phyloP scores from a whole-genome alignment of 2,113 vertebrate species.

The Callaeas wilsoni region DNA sequence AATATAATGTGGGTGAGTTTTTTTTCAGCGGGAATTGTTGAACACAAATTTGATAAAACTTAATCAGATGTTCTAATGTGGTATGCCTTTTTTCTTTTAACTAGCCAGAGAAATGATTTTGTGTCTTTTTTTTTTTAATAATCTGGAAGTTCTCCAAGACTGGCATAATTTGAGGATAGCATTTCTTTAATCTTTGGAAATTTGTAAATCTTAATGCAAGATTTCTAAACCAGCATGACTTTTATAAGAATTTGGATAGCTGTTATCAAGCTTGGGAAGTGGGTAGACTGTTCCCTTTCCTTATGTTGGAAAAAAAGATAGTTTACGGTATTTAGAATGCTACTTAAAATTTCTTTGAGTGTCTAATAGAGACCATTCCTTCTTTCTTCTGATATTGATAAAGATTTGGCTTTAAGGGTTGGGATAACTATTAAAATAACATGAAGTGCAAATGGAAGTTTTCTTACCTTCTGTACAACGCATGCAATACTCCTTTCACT shows the following conservation, averaged over 20 bases:
- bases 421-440: background rate
- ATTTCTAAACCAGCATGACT: background rate
- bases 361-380: background rate
- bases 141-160: background rate
- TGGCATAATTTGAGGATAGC: background rate
- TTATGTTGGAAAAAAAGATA: background rate
- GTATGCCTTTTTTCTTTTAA: background rate
- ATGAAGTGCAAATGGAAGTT: background rate
- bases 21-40: background rate
- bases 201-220: background rate
- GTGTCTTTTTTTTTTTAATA: background rate
- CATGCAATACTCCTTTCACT: background rate
- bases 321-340: background rate
- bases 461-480: background rate
- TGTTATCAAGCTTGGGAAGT: background rate
- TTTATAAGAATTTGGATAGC: background rate
- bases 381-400: background rate
- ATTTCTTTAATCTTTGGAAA: background rate
- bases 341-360: background rate
- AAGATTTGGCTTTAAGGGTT: background rate
- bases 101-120: background rate
- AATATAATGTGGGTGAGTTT: background rate
- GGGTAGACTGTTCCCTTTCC: background rate
- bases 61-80: background rate
- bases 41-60: background rate